A percentile compares a stretch with the other conserved stretches of the same genome.
phyloP scores from a whole-genome alignment of 2,113 vertebrate genomes.

The Eudyptes chrysolophus region DNA sequence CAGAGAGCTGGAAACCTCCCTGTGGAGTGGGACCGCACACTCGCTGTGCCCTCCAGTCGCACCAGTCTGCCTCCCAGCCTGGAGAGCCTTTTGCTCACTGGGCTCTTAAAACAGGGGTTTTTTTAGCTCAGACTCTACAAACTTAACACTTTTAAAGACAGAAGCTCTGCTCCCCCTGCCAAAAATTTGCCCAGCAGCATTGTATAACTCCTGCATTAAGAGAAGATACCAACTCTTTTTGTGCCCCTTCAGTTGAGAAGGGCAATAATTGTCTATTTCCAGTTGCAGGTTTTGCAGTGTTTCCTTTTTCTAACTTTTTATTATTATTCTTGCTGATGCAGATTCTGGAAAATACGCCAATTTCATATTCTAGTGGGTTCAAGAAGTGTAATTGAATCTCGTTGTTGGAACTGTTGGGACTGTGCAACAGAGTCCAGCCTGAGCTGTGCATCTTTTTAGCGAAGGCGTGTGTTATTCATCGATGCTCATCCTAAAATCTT shows the following conservation, averaged over 20 bases:
- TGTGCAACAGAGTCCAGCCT: neutral
- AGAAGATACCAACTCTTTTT: neutral
- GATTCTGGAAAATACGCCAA: slow-evolving; percentile 6
- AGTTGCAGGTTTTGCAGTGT: neutral
- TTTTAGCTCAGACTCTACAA: neutral
- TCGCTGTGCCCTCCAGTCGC: neutral
- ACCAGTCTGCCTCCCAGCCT: neutral
- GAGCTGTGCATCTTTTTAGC: neutral
- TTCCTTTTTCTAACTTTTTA: neutral
- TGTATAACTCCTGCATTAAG: neutral
- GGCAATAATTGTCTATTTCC: neutral
- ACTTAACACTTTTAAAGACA: neutral
- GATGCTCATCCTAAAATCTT: neutral
- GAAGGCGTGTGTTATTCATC: neutral
- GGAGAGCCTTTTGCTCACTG: neutral
- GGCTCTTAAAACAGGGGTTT: neutral
- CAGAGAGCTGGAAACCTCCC: neutral
- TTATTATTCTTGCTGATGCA: neutral
- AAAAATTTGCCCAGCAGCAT: neutral
- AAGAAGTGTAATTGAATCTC: neutral
- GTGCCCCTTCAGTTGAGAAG: neutral
- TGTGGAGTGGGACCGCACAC: rapidly evolving
- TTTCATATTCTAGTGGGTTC: neutral
- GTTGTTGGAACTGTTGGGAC: neutral
- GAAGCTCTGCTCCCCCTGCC: neutral